Evolutionary conservation across 1,140 invertebrate species (phyloP).

Genomic region (Lepidurus couesii): DNA sequence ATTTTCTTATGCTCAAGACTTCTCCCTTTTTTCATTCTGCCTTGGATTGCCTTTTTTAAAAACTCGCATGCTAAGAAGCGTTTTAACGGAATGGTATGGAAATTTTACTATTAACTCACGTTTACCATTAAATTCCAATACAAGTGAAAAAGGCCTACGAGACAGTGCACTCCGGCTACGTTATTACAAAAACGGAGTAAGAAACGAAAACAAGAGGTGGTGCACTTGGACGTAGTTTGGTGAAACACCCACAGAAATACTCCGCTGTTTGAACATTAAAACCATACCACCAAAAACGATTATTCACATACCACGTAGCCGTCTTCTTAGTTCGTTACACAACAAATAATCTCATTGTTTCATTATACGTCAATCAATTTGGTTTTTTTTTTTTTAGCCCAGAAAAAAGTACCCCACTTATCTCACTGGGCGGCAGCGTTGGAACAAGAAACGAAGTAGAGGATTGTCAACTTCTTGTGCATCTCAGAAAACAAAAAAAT

Average conservation of each 20-base stretch:
- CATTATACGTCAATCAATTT: slow-evolving; percentile 6
- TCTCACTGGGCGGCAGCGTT: slow-evolving; percentile 2
- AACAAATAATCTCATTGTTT: neutral
- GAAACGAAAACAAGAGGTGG: neutral
- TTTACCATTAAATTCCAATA: slow-evolving; percentile 10
- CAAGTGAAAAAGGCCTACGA: slow-evolving; percentile 17
- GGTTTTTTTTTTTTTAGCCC: neutral
- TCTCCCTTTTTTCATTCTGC: slow-evolving; percentile 15
- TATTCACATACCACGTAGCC: neutral
- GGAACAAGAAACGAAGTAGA: neutral
- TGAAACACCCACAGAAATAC: neutral
- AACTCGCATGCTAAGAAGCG: neutral
- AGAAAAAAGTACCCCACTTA: neutral
- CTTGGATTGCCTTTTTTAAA: slow-evolving; percentile 13
- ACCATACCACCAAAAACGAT: slow-evolving; percentile 11
- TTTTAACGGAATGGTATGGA: slow-evolving; percentile 15
- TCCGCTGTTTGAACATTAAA: slow-evolving; percentile 1
- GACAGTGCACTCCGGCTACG: neutral
- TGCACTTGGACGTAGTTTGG: neutral
- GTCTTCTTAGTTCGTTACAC: neutral
- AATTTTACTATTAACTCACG: slow-evolving; percentile 11
- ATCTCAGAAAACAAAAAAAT: neutral
- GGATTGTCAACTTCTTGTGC: neutral
- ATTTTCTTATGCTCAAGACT: slow-evolving; percentile 19
- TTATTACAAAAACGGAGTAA: slow-evolving; percentile 5